Conservation (phyloP, 2,113 vertebrate genomes). For the Sturnus vulgaris region DNA sequence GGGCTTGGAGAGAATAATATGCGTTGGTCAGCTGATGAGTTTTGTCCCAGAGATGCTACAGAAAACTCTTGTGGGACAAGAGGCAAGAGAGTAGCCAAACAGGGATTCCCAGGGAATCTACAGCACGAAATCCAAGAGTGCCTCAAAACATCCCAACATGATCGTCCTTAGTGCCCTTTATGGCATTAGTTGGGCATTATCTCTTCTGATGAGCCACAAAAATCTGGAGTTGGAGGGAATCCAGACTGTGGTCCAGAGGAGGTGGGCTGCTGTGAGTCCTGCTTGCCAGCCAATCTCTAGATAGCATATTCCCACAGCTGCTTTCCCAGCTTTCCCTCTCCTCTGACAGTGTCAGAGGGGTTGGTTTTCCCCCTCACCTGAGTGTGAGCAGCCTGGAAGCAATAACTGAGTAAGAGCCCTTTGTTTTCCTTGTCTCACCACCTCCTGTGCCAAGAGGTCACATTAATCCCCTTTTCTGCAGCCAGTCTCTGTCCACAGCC, state of each 20-base stretch:
- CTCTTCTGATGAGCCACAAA: not conserved
- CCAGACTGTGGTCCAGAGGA: not conserved
- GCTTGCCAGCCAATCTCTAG: not conserved
- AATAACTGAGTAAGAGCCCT: not conserved
- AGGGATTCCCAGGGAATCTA: not conserved
- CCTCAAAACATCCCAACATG: accelerated
- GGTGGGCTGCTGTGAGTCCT: not conserved
- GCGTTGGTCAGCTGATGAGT: not conserved
- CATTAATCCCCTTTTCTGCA: not conserved
- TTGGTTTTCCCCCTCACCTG: not conserved
- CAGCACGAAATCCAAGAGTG: not conserved
- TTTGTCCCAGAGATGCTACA: not conserved
- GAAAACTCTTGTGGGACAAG: not conserved
- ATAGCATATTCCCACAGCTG: not conserved
- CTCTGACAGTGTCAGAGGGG: not conserved
- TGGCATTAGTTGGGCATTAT: accelerated
- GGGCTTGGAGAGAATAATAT: not conserved
- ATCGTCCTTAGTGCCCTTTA: not conserved
- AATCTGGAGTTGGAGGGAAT: not conserved
- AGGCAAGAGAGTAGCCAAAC: not conserved
- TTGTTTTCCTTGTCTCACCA: not conserved
- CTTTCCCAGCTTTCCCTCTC: not conserved
- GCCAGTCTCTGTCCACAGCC: not conserved
- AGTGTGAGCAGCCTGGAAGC: not conserved
- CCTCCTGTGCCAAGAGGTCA: not conserved